These are phyloP conservation scores for Nycticryphes semicollaris DNA, from an alignment of 2,113 vertebrate species.

Conservation along the genomic window DNA sequence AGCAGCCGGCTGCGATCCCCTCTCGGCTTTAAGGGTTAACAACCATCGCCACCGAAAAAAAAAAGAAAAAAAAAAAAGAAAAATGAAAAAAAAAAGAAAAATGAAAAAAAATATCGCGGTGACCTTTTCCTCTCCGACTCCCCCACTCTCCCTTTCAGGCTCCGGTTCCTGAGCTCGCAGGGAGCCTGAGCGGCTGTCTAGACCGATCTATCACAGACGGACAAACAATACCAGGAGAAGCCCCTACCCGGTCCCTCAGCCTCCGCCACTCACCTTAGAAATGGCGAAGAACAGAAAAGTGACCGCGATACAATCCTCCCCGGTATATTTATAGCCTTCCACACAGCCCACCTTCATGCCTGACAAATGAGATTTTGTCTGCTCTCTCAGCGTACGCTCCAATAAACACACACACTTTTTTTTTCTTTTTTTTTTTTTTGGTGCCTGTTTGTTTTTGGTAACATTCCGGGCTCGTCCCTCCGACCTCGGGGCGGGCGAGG, in stretches of 20 bases:
- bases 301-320: conserved; percentile 42
- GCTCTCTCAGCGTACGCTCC: conserved; percentile 43
- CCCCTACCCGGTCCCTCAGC: conserved; percentile 53
- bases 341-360: conserved; percentile 66
- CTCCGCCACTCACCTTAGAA: conserved; percentile 68
- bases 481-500: neutral
- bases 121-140: conserved; percentile 68
- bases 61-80: neutral
- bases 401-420: conserved; percentile 39
- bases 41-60: neutral
- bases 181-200: conserved; percentile 82
- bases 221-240: conserved; percentile 73
- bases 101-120: conserved; percentile 1
- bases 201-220: conserved; percentile 80
- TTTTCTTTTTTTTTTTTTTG: neutral
- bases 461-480: neutral
- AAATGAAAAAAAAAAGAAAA: neutral
- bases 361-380: conserved; percentile 69
- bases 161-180: conserved; percentile 72
- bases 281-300: conserved; percentile 57
- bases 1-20: neutral
- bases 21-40: conserved; percentile 64
- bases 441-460: conserved; percentile 11
- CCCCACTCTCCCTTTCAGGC: conserved; percentile 60
- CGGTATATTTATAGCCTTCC: conserved; percentile 39